Evolutionary conservation across 64 coral and sea anemone species (phyloP), one percentile per base, ranked within the genome.

Genomic region (Porites australiensis): DNA sequence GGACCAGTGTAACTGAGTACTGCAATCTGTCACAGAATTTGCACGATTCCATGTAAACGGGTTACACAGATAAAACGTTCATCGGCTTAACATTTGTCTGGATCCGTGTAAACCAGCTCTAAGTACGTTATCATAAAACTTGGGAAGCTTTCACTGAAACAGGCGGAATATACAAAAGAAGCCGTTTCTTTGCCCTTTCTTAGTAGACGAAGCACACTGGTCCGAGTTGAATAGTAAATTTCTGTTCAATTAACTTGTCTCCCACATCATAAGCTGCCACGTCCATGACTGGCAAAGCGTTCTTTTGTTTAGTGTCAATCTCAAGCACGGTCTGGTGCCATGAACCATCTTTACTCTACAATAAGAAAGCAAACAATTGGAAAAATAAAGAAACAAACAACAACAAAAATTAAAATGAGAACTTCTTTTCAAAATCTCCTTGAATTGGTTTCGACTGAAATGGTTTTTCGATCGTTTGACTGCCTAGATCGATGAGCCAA

Each of bases 271-370:
- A 84, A 52, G 81, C 62, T 23, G 81, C 81, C 1, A 84, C 47
- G 19, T 84, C 81, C 47, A 84, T 13, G n/a, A 84, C 81, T 50
- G 81, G 81, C 16, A 84, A 50, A 3, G 81, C 81, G 63, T 68
- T 84, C 81, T 84, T 69, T 68, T 84, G 81, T 51, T 66, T 84
- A 8, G 81, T 84, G 81, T 84, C 81, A 4, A 84, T 84, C 81
- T 84, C 81, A 19, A 84, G 61, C 44, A 84, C 47, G 2, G 81
- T 84, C 47, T 84, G 81, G n/a, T 84, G 81, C 81, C 81, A 84
- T 6, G 81, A 84, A 52, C 62, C 19, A 18, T 84, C 81, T 69
- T 84, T 84, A 68, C 22, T 84, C 81, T 84, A 50, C 47, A 84
- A 51, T 8, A 20, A 64, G n/a, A 43, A 43, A 49, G 13, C 45